Evolutionary conservation across 2,797 vertebrate genomes (phyloP).

Genomic region (Anniella stebbinsi): DNA sequence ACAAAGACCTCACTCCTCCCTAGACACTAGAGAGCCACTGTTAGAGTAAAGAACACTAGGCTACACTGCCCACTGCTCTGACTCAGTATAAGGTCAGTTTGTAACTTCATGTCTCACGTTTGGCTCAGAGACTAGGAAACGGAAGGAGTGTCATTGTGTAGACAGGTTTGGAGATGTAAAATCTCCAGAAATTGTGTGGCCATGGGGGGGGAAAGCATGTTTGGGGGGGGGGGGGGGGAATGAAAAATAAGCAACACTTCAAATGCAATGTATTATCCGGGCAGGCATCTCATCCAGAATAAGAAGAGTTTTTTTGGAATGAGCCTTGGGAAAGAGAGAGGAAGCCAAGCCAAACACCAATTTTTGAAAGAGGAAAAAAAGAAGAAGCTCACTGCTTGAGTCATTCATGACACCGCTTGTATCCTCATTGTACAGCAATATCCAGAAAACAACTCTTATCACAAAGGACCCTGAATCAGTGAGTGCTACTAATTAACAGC

Average conservation of each 20-base stretch:
- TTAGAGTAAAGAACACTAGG: neutral
- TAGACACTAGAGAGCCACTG: neutral
- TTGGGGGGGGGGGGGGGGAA: too few species aligned
- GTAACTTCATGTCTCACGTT: neutral
- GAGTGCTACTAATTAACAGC: conserved; percentile 60
- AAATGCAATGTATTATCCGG: neutral
- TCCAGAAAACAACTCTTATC: conserved; percentile 51
- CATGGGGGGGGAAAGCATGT: too few species aligned
- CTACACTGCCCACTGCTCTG: neutral
- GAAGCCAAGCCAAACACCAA: neutral
- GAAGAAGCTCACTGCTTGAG: neutral
- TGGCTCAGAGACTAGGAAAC: too few species aligned
- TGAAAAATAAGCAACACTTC: too few species aligned
- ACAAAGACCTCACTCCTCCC: neutral
- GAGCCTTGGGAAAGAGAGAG: neutral
- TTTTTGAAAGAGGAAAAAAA: neutral
- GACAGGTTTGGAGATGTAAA: too few species aligned
- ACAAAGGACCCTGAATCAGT: conserved; percentile 37
- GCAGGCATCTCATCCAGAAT: neutral
- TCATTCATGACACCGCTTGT: neutral
- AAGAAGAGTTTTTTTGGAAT: neutral
- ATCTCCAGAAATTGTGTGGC: too few species aligned
- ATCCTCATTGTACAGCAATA: conserved; percentile 8
- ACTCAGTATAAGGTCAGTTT: neutral
- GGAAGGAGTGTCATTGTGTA: too few species aligned